These are phyloP conservation scores for Tetropium fuscum DNA, from an alignment of 2,888 invertebrate genomes.

Conservation along the genomic window DNA sequence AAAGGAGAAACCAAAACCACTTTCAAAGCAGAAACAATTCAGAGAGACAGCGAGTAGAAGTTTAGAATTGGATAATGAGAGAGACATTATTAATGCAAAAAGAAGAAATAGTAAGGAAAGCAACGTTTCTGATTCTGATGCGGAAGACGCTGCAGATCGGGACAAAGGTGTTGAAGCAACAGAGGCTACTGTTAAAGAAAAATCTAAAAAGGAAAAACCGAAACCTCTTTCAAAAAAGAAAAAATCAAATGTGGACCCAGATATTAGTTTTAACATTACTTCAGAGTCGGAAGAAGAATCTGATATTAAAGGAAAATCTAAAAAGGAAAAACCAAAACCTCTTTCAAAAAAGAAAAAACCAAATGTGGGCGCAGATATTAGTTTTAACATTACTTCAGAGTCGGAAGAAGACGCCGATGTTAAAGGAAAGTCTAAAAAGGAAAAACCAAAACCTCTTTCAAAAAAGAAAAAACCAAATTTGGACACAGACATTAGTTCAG, in stretches of 20 bases:
- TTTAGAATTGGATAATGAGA: neutral
- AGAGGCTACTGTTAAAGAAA: neutral
- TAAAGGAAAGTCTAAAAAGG: neutral
- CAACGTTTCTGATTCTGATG: neutral
- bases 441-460: conserved; percentile 7
- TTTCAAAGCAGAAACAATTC: neutral
- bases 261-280: neutral
- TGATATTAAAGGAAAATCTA: neutral
- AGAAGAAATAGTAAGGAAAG: neutral
- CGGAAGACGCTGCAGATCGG: neutral
- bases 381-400: neutral
- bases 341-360: conserved; percentile 1
- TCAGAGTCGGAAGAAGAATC: neutral
- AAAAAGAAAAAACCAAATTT: conserved; percentile 1
- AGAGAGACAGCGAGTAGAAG: too few relatives aligned
- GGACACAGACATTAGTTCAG: too few relatives aligned
- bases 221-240: too few relatives aligned
- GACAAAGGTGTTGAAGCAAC: neutral
- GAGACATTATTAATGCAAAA: neutral
- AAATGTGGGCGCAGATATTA: neutral
- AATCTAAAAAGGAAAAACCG: neutral
- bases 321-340: conserved; percentile 6
- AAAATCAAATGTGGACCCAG: neutral
- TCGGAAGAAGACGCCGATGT: neutral
- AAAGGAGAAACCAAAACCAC: conserved; percentile 1